Evolutionary conservation across 2,888 invertebrate genomes (phyloP), one percentile per base, ranked within the genome.

Genomic region (Branchipolynoe longqiensis): DNA sequence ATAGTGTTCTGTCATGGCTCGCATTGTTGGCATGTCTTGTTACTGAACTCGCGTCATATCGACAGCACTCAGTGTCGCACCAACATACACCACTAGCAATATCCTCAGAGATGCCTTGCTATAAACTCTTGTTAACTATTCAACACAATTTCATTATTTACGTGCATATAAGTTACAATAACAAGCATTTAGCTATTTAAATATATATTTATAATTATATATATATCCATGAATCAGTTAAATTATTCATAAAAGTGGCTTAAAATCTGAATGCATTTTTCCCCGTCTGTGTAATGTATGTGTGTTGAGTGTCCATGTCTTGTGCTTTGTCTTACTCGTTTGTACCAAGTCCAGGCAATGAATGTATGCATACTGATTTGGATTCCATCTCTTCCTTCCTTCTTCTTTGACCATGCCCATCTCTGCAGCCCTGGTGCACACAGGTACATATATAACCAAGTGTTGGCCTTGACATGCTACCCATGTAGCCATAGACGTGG

Each of bases 351-450:
- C 78, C 41, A 78, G 78, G 78, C 54, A 48, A 78, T 48, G 78
- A 78, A 78, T 78, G 78, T 48, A 78, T 78, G 78, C 78, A 78
- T 78, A 78, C 78, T 78, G 78, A 78, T 78, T 84, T 73, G 48
- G 33, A 54, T 73, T 69, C 64, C 64, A 41, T 83, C 62, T 62
- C 82, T 82, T 82, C 58, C 58, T 62, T 38, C 62, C 64, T 83
- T 84, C 62, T 84, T 84, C 62, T 84, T 84, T 84, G 64, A 78
- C 28, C 28, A 78, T 48, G 48, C 78, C 41, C 28, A 40, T 69
- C 12, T 84, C 59, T 84, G 84, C 84, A 84, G 84, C 84, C 64
- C 33, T 84, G 84, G 84, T 84, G 31, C 84, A 84, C 54, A 84
- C 84, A 84, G 84, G 84, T 84, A 84, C 84, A 84, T 84, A 84